These are phyloP conservation scores for Variabilichromis moorii DNA, from an alignment of 2,113 vertebrate genomes.

Conservation along the genomic window DNA sequence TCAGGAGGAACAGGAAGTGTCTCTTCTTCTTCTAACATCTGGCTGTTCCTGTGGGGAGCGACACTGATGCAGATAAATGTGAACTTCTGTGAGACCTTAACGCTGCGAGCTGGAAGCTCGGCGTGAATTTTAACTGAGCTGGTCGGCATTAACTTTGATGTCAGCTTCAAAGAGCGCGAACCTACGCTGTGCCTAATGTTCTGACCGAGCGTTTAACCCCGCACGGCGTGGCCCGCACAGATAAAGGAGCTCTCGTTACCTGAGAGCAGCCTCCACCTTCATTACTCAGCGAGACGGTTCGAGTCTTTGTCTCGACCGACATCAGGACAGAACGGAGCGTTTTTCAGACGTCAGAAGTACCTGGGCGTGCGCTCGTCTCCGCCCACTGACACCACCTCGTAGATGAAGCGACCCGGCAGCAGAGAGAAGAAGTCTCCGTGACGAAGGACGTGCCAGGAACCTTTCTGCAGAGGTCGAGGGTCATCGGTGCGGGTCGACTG, in stretches of 20 bases:
- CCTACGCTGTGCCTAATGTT: not conserved
- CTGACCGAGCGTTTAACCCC: not conserved
- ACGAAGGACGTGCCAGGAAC: slow-evolving; percentile 67
- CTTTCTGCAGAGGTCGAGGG: slow-evolving; percentile 67
- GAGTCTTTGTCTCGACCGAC: not conserved
- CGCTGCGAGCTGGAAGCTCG: not conserved
- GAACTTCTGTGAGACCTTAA: not conserved
- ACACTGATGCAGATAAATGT: not conserved
- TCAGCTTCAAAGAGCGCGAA: not conserved
- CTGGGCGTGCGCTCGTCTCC: slow-evolving; percentile 25
- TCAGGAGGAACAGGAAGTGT: not conserved
- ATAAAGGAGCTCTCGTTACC: not conserved
- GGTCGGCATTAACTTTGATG: not conserved
- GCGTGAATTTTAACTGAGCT: not conserved
- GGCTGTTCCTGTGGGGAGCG: slow-evolving; percentile 39
- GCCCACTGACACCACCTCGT: slow-evolving; percentile 56
- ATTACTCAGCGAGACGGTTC: not conserved
- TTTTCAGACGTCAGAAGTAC: slow-evolving; percentile 10
- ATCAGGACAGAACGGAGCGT: not conserved
- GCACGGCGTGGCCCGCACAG: fast-evolving
- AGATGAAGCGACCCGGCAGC: slow-evolving; percentile 74
- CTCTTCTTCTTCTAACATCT: slow-evolving; percentile 8
- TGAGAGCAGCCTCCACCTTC: not conserved
- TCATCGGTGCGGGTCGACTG: slow-evolving; percentile 53
- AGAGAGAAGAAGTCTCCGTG: slow-evolving; percentile 77